These are phyloP conservation scores for Chiroxiphia lanceolata DNA, from an alignment of 2,797 vertebrate genomes.

Conservation along the genomic window DNA sequence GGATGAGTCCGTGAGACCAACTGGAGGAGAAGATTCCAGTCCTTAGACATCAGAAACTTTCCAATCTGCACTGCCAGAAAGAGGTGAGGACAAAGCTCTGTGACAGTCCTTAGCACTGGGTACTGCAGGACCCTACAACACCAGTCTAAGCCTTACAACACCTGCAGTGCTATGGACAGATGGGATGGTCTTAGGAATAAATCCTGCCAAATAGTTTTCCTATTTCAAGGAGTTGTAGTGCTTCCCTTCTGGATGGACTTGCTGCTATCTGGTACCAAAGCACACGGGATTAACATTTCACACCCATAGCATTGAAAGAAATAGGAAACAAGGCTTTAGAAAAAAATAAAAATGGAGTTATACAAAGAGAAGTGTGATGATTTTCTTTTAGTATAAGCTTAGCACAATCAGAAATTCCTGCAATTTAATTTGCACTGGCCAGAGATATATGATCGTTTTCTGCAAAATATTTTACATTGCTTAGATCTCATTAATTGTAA, in stretches of 20 bases:
- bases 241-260: not conserved
- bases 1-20: rapidly evolving
- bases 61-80: not conserved
- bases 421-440: not conserved
- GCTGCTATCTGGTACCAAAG: not conserved
- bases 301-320: not conserved
- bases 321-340: not conserved
- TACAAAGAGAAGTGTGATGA: not conserved
- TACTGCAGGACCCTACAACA: rapidly evolving
- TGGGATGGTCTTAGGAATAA: not conserved
- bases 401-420: not conserved
- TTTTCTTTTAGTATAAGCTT: not conserved
- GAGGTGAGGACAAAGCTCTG: not conserved
- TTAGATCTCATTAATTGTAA: not conserved
- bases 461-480: not conserved
- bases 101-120: not conserved
- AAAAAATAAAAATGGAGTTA: not conserved
- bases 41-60: not conserved
- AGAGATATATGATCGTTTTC: not conserved
- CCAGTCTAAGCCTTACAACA: not conserved
- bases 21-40: not conserved
- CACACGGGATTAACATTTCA: not conserved
- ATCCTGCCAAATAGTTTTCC: not conserved
- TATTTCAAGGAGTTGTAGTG: not conserved
- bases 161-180: not conserved